phyloP scores from a whole-genome alignment of 2,113 vertebrate genomes.

The Lasiurus borealis region DNA sequence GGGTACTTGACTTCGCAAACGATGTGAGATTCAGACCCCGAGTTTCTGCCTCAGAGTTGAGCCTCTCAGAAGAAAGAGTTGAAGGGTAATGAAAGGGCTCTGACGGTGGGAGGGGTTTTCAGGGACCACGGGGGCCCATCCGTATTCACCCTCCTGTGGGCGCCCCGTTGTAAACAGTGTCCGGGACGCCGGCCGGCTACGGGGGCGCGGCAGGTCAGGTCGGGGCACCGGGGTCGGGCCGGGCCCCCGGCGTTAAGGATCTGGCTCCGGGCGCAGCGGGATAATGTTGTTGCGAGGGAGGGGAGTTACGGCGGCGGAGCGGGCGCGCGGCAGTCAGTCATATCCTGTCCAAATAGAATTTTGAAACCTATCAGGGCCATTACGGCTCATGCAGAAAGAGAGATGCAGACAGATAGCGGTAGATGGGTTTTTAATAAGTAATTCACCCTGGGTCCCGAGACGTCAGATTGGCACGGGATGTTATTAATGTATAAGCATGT shows the following conservation, averaged over 20 bases:
- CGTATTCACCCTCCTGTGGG: conserved; percentile 88
- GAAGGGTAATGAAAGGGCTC: conserved; percentile 76
- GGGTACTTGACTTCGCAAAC: conserved; percentile 64
- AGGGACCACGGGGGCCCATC: conserved; percentile 86
- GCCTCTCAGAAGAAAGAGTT: conserved; percentile 64
- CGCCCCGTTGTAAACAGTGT: conserved; percentile 87
- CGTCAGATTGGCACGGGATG: conserved; percentile 93
- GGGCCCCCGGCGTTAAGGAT: conserved; percentile 88
- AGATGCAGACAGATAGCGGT: conserved; percentile 95
- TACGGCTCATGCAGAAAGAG: conserved; percentile 94
- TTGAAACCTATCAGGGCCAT: conserved; percentile 97
- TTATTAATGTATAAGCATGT: conserved; percentile 95
- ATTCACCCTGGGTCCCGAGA: conserved; percentile 93
- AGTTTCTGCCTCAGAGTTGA: conserved; percentile 70
- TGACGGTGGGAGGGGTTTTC: conserved; percentile 80
- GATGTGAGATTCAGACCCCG: conserved; percentile 47
- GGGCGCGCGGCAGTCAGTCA: conserved; percentile 97
- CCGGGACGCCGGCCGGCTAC: conserved; percentile 84
- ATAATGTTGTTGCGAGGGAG: conserved; percentile 95
- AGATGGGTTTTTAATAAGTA: conserved; percentile 96
- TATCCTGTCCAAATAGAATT: conserved; percentile 98
- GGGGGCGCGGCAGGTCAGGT: conserved; percentile 80
- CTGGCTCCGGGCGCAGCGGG: conserved; percentile 90
- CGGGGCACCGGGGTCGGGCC: conserved; percentile 89
- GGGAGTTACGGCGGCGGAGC: conserved; percentile 96